Evolutionary conservation across 2,113 vertebrate genomes (phyloP), one percentile per base, ranked within the genome.

Genomic region (Xenus cinereus): DNA sequence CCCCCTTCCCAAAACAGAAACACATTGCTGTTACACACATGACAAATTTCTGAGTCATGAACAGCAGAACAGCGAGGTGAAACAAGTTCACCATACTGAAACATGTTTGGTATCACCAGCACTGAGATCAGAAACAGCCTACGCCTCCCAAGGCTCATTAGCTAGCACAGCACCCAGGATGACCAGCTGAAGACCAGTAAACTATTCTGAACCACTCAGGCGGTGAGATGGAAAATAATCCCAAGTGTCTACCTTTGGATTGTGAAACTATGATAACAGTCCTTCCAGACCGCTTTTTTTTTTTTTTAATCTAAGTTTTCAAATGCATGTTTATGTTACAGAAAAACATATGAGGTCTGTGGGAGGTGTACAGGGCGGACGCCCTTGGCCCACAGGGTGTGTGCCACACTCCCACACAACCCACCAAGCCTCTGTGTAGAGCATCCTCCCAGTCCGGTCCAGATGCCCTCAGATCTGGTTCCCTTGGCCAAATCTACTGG

Each of bases 291-390:
- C 21, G 64, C 0, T 0, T 59, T 63, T 9, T 7, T 48, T 9
- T 8, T 48, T 51, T 87, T 63, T 16, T 2, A 2, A 48, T 50
- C n/a, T 39, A 27, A 51, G 9, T 79, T 85, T 85, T 53, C 19
- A 80, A 60, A 88, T 15, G 13, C n/a, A 30, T 2, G 1, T 39
- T 84, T 64, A 54, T 37, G 72, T 77, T 62, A n/a, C 53, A 73
- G 63, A 64, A 66, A 73, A 74, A 53, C 22, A 45, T 30, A 0
- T 4, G 4, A 90, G 10, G 32, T 56, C 20, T 43, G 5, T 14
- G 17, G 48, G 39, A 88, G 6, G 39, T 15, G 14, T 14, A 48
- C 0, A 20, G 30, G 7, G 8, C 4, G 0, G 37, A 63, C 0
- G 1, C 45, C 35, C 43, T 15, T 4, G 0, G 22, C 43, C 75